Percentiles rank a stretch among this genome's conserved stretches.
phyloP scores from a whole-genome alignment of 2,797 vertebrate genomes.

The Muscicapa comitata region DNA sequence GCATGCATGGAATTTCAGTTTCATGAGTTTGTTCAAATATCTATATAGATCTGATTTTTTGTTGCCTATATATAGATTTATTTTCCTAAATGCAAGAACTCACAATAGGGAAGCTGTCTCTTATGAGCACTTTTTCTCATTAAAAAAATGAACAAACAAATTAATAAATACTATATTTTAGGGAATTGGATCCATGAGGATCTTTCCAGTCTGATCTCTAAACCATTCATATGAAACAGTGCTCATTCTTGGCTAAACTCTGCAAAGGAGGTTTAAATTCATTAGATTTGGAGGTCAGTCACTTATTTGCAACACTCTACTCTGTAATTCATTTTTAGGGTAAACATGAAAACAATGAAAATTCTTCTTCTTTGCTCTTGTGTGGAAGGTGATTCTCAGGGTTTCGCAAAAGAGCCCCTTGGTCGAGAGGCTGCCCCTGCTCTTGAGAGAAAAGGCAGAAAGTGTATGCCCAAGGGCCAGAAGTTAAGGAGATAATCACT shows the following conservation, averaged over 20 bases:
- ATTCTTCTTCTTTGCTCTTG: neutral
- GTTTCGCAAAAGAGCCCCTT: neutral
- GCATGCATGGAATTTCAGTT: neutral
- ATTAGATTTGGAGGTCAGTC: neutral
- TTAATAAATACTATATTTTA: neutral
- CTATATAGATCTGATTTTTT: neutral
- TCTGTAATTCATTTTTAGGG: neutral
- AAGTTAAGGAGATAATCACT: neutral
- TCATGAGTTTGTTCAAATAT: neutral
- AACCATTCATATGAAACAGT: neutral
- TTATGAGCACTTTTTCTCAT: neutral
- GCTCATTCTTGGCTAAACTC: neutral
- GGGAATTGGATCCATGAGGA: neutral
- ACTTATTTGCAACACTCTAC: neutral
- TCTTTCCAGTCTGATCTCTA: neutral
- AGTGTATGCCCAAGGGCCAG: neutral
- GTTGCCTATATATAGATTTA: neutral
- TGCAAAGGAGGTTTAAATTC: neutral
- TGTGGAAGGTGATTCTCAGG: neutral
- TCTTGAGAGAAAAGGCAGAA: neutral
- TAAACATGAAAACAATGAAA: neutral
- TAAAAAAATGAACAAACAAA: neutral
- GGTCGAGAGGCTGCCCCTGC: neutral
- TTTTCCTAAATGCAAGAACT: neutral
- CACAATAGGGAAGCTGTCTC: neutral